Evolutionary conservation across 2,888 invertebrate genomes (phyloP).

Genomic region (Ellobium chinense): DNA sequence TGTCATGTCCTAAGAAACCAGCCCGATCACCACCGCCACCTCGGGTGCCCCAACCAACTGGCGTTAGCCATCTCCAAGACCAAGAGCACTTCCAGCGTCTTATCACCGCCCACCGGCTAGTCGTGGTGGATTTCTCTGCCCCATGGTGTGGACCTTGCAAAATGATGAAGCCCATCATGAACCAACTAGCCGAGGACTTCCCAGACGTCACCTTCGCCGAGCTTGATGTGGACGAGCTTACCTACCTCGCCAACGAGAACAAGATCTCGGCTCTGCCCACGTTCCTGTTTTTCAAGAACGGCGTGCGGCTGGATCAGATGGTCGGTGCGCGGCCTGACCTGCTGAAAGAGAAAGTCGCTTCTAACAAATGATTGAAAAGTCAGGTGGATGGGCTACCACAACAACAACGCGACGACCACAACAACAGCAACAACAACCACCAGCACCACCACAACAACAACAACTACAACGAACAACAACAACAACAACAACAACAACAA

Average conservation of each 20-base stretch:
- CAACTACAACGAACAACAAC: too few relatives aligned
- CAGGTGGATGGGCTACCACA: too few relatives aligned
- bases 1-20: too few relatives aligned
- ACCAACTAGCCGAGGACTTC: slow-evolving; percentile 6
- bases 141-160: slow-evolving; percentile 33
- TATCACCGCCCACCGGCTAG: not conserved
- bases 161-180: not conserved
- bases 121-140: slow-evolving; percentile 29
- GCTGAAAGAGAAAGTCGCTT: not conserved
- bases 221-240: slow-evolving; percentile 68
- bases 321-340: not conserved
- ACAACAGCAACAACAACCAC: too few relatives aligned
- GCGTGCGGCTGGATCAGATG: not conserved
- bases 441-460: too few relatives aligned
- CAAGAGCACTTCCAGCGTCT: not conserved
- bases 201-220: slow-evolving; percentile 61
- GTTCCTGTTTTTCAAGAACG: slow-evolving; percentile 52
- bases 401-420: too few relatives aligned
- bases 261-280: slow-evolving; percentile 59
- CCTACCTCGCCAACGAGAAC: slow-evolving; percentile 39
- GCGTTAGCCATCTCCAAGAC: not conserved
- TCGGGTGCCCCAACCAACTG: too few relatives aligned
- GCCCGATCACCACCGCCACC: too few relatives aligned
- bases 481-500: too few relatives aligned
- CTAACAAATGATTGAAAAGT: too few relatives aligned